A percentile compares a stretch with the other conserved stretches of the same genome.
These are phyloP conservation scores for Thymelicus sylvestris DNA, from an alignment of 2,888 invertebrate species.

Conservation along the genomic window DNA sequence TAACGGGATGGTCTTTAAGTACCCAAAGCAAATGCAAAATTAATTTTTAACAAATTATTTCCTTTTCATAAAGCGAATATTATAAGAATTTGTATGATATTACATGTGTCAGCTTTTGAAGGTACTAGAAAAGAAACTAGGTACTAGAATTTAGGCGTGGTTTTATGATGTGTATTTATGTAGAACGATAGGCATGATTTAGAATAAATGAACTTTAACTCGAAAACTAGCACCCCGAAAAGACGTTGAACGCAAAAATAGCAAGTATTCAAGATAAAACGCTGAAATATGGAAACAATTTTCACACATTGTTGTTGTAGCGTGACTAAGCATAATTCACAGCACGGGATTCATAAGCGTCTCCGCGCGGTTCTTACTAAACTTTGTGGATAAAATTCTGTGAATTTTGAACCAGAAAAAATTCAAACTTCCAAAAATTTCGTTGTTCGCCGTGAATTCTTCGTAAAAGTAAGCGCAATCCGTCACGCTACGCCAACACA, in stretches of 20 bases:
- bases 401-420: slow-evolving; percentile 5
- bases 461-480: background rate
- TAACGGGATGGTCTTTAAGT: no score
- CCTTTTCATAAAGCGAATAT: no score
- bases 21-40: no score
- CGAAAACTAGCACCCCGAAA: background rate
- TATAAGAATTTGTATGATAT: no score
- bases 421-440: slow-evolving; percentile 1
- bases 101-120: no score
- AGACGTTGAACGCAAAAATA: background rate
- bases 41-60: no score
- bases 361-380: background rate
- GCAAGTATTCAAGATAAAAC: slow-evolving; percentile 5
- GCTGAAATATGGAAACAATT: slow-evolving; percentile 16
- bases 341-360: slow-evolving; percentile 13
- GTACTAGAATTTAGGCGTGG: no score
- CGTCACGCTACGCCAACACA: slow-evolving; percentile 12
- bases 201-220: no score
- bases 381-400: slow-evolving; percentile 17
- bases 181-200: no score
- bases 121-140: no score
- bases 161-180: no score
- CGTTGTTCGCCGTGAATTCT: background rate
- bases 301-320: slow-evolving; percentile 26
- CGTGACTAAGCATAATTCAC: slow-evolving; percentile 34